Evolutionary conservation across 2,888 invertebrate species (phyloP), one percentile per base, ranked within the genome.

Genomic region (Sinohyriopsis cumingii): DNA sequence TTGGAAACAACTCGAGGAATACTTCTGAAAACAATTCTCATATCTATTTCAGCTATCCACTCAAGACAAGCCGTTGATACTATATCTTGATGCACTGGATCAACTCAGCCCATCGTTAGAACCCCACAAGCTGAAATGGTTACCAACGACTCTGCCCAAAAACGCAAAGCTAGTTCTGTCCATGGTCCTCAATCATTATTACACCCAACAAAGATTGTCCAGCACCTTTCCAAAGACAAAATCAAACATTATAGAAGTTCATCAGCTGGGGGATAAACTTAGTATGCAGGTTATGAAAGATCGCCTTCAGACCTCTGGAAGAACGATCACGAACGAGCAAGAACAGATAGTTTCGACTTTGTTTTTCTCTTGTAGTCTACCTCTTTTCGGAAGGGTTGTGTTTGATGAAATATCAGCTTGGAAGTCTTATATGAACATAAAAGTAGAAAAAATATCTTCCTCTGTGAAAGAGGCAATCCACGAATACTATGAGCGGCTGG

Each of bases 381-480:
- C 87, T 3, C 70, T 87, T 19, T 87, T 80, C 68, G 79, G 82
- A 33, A 79, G 80, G 24, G 73, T 87, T 12, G 80, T 83, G 66
- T 79, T 81, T 56, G 82, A 87, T 56, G 80, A 84, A 62, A 81
- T 82, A 6, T 59, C 73, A 9, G 71, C 75, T 18, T 87, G 86
- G 86, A 74, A 73, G 25, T 87, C 86, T 0, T 87, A 82, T 66
- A 78, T 80, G 20, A 68, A 73, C 33, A 68, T 80, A 7, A 68
- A 65, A 5, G 45, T 64, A 5, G 66, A 72, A 6, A 75, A 72
- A 60, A 78, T 86, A 5, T 78, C 78, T 24, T 60, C 71, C 15
- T 82, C 84, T 6, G 73, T 86, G 22, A 77, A 84, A 60, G 83
- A 81, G 12, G 79, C 84, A 63, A 82, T 88, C 56, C 77, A 85